These are phyloP conservation scores for Alviniconcha marisindica DNA, from an alignment of 1,140 invertebrate genomes.

Conservation along the genomic window DNA sequence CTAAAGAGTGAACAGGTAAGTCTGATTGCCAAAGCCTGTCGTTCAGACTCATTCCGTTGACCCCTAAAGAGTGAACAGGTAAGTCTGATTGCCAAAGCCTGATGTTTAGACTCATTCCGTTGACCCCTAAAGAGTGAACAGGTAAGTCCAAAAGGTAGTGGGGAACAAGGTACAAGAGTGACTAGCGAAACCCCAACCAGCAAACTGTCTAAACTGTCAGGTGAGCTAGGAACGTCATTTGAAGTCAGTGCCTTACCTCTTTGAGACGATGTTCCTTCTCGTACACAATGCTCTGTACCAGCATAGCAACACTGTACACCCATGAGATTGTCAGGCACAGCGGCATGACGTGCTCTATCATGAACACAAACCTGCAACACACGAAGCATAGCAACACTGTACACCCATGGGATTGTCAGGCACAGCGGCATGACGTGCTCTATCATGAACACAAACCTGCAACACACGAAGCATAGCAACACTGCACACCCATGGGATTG, in stretches of 20 bases:
- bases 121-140: too few relatives aligned
- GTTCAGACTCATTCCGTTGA: too few relatives aligned
- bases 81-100: too few relatives aligned
- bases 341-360: slow-evolving; percentile 82
- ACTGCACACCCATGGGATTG: slow-evolving; percentile 71
- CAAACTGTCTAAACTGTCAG: too few relatives aligned
- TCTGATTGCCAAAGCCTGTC: too few relatives aligned
- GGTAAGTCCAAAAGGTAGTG: too few relatives aligned
- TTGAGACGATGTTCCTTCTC: slow-evolving; percentile 82
- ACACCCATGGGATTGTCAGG: slow-evolving; percentile 78
- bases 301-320: slow-evolving; percentile 86
- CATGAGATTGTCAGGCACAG: slow-evolving; percentile 84
- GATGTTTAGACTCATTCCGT: too few relatives aligned
- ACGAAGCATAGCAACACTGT: neutral
- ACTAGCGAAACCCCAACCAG: too few relatives aligned
- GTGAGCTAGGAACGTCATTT: too few relatives aligned
- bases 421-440: slow-evolving; percentile 85
- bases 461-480: slow-evolving; percentile 12
- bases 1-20: too few relatives aligned
- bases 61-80: too few relatives aligned
- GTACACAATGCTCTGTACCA: slow-evolving; percentile 85
- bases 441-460: slow-evolving; percentile 75
- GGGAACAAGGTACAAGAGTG: too few relatives aligned
- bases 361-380: slow-evolving; percentile 71
- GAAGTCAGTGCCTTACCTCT: slow-evolving; percentile 77